A percentile compares a stretch with the other conserved stretches of the same genome.
phyloP scores from a whole-genome alignment of 2,797 vertebrate genomes.

The Hoplostethus mediterraneus region DNA sequence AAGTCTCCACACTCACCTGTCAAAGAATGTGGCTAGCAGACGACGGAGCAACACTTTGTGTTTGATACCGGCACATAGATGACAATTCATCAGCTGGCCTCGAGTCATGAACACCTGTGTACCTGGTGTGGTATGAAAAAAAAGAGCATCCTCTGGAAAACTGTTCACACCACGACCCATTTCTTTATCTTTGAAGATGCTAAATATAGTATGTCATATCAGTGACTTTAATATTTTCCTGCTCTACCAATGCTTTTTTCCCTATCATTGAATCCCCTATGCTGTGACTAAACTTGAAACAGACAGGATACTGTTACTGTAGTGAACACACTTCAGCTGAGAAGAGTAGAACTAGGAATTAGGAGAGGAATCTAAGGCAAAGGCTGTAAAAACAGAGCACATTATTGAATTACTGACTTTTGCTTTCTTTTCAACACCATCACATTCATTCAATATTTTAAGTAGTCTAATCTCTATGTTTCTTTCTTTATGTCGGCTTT shows the following conservation, averaged over 20 bases:
- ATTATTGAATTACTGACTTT: not conserved
- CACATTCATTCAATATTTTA: not conserved
- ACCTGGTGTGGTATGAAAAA: slow-evolving; percentile 79
- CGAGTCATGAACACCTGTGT: slow-evolving; percentile 98
- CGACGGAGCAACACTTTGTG: slow-evolving; percentile 97
- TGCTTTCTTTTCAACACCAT: slow-evolving; percentile 14
- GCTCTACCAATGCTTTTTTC: not conserved
- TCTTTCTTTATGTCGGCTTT: not conserved
- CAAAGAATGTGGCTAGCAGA: slow-evolving; percentile 98
- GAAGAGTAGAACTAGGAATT: slow-evolving; percentile 8
- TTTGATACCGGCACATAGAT: slow-evolving; percentile 97
- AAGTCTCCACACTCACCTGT: slow-evolving; percentile 86
- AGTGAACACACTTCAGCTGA: slow-evolving; percentile 3
- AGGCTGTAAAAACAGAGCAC: slow-evolving; percentile 17
- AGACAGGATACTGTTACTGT: not conserved
- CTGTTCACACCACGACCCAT: not conserved
- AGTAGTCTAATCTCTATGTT: not conserved
- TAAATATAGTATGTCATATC: not conserved
- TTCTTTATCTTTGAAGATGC: not conserved
- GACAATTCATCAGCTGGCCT: slow-evolving; percentile 99
- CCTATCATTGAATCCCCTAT: not conserved
- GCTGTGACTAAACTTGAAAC: slow-evolving; percentile 9
- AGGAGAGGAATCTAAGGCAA: not conserved
- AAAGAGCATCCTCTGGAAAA: slow-evolving; percentile 19
- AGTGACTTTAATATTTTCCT: not conserved